Percentiles rank a stretch among this genome's conserved stretches.
Conservation (phyloP, 1,140 invertebrate species). For the Lepidostoma basale region DNA sequence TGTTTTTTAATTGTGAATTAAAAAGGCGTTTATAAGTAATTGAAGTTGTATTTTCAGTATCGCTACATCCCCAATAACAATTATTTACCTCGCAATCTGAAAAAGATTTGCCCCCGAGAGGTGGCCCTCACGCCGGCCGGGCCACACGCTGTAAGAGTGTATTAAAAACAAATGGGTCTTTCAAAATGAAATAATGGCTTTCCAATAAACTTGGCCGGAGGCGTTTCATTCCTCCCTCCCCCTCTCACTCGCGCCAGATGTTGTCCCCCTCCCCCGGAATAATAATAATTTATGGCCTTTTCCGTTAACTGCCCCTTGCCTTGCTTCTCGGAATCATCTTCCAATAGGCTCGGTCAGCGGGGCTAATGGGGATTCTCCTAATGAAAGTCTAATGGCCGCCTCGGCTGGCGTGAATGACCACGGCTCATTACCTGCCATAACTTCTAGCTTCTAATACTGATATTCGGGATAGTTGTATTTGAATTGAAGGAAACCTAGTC, state of each 20-base stretch:
- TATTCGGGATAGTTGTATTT: no score
- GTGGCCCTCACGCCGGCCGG: not conserved
- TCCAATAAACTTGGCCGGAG: conserved; percentile 36
- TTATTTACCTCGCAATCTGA: not conserved
- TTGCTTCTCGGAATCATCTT: not conserved
- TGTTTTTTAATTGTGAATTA: no score
- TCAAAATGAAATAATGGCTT: conserved; percentile 42
- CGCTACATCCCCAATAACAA: no score
- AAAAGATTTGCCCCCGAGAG: not conserved
- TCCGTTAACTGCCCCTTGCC: conserved; percentile 23
- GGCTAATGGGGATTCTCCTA: conserved; percentile 11
- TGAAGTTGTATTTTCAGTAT: no score
- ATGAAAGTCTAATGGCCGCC: conserved; percentile 23
- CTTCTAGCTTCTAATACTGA: no score
- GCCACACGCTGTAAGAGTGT: conserved; percentile 9
- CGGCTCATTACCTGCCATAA: conserved; percentile 3
- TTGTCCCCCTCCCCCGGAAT: conserved; percentile 2
- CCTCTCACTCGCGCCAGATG: conserved; percentile 30
- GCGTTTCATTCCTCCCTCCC: not conserved
- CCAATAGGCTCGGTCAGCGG: not conserved
- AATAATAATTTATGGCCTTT: conserved; percentile 38
- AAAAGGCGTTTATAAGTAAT: no score
- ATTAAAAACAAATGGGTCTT: conserved; percentile 32
- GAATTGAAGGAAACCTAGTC: no score
- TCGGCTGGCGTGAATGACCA: conserved; percentile 2